A percentile compares a stretch with the other conserved stretches of the same genome.
Conservation (phyloP, 2,113 vertebrate species). For the Myiopsitta monachus region DNA sequence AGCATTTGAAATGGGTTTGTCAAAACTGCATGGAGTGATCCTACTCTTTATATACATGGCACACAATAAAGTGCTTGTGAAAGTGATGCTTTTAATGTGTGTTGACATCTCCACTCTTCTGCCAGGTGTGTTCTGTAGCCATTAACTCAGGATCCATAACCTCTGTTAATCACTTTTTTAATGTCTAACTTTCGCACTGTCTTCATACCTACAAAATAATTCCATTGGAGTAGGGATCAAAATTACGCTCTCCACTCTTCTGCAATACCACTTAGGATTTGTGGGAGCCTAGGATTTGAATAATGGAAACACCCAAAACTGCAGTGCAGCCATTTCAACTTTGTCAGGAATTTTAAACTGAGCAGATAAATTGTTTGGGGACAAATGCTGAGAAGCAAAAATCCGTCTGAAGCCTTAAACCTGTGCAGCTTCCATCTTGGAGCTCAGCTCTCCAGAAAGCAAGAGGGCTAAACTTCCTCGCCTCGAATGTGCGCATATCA, state of each 20-base stretch:
- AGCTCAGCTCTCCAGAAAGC: conserved; percentile 31
- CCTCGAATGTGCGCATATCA: conserved; percentile 42
- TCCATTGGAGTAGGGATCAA: not conserved
- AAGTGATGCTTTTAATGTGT: not conserved
- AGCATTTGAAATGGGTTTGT: not conserved
- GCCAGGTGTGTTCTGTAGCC: not conserved
- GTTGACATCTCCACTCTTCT: not conserved
- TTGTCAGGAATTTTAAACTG: not conserved
- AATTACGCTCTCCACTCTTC: not conserved
- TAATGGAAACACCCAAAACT: not conserved
- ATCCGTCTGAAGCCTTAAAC: conserved; percentile 62
- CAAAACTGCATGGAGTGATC: not conserved
- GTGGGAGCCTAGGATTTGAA: not conserved
- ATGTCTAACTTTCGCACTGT: not conserved
- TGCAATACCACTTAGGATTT: not conserved
- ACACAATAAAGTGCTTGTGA: not conserved
- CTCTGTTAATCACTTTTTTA: not conserved
- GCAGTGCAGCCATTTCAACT: not conserved
- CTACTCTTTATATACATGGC: not conserved
- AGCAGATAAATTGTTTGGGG: not conserved
- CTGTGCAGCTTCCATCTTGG: conserved; percentile 10
- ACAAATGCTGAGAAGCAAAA: conserved; percentile 27
- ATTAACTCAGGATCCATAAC: not conserved
- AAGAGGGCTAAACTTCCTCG: conserved; percentile 28
- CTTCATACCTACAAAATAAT: not conserved